Evolutionary conservation across 2,888 invertebrate genomes (phyloP).

Genomic region (Tetragonula carbonaria): DNA sequence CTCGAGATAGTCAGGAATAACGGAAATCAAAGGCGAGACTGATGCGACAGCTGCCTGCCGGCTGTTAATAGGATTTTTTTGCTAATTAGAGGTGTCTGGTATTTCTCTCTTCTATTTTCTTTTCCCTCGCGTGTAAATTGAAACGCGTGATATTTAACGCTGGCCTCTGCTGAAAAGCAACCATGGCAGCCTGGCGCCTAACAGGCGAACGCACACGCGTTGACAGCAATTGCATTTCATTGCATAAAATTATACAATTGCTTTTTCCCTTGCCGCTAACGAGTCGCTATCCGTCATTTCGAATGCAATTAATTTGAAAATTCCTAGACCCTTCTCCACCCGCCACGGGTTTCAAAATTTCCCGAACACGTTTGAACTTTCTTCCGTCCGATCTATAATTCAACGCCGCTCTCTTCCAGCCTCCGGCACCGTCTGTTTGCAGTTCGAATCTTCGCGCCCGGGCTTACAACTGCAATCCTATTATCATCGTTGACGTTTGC

Average conservation of each 20-base stretch:
- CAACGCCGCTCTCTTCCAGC: background rate
- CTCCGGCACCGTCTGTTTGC: background rate
- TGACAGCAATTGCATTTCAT: background rate
- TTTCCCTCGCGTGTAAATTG: background rate
- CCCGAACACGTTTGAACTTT: background rate
- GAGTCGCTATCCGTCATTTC: background rate
- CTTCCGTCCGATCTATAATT: background rate
- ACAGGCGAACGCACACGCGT: too few species aligned
- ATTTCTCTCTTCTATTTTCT: background rate
- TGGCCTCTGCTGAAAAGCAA: background rate
- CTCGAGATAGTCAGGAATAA: slow-evolving; percentile 36
- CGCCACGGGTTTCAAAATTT: background rate
- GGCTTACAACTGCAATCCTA: background rate
- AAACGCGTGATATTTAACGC: background rate
- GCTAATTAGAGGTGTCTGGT: background rate
- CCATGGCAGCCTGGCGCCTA: too few species aligned
- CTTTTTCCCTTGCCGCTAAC: background rate
- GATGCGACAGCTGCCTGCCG: slow-evolving; percentile 4
- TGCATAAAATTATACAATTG: background rate
- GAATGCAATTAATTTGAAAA: background rate
- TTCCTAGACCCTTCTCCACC: background rate
- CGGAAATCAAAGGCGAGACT: slow-evolving; percentile 20
- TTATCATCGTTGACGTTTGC: background rate
- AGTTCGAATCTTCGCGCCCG: background rate
- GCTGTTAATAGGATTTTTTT: slow-evolving; percentile 3